Evolutionary conservation across 2,888 invertebrate genomes (phyloP).

Genomic region (Heliconius ismenius): DNA sequence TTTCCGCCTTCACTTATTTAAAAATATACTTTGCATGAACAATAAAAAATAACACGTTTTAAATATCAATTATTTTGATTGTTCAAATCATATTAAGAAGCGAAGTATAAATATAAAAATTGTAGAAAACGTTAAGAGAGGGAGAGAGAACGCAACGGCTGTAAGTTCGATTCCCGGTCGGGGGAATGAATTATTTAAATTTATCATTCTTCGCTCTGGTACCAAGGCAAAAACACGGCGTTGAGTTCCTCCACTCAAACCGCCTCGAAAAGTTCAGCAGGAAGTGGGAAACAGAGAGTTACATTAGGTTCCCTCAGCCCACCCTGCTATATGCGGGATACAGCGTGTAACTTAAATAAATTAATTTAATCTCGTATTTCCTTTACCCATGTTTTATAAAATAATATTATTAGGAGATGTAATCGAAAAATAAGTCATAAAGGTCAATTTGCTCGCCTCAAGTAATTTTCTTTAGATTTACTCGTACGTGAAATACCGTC

Average conservation of each 20-base stretch:
- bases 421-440: constrained; percentile 23
- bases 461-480: constrained; percentile 25
- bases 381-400: background rate
- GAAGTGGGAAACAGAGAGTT: too few relatives aligned
- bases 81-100: background rate
- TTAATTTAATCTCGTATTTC: background rate
- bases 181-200: too few relatives aligned
- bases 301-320: too few relatives aligned
- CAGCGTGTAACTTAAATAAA: too few relatives aligned
- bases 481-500: constrained; percentile 23
- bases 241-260: too few relatives aligned
- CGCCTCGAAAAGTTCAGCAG: too few relatives aligned
- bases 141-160: too few relatives aligned
- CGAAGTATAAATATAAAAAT: background rate
- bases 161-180: too few relatives aligned
- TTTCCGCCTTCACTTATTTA: constrained; percentile 8
- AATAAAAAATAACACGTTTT: constrained; percentile 6
- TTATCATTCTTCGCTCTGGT: too few relatives aligned
- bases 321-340: too few relatives aligned
- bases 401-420: background rate
- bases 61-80: background rate
- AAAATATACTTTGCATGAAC: constrained; percentile 7
- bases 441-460: constrained; percentile 25
- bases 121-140: background rate
- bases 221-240: too few relatives aligned